Conservation (phyloP, 92 coral and sea anemone genomes). For the Phenganax subtilis region DNA sequence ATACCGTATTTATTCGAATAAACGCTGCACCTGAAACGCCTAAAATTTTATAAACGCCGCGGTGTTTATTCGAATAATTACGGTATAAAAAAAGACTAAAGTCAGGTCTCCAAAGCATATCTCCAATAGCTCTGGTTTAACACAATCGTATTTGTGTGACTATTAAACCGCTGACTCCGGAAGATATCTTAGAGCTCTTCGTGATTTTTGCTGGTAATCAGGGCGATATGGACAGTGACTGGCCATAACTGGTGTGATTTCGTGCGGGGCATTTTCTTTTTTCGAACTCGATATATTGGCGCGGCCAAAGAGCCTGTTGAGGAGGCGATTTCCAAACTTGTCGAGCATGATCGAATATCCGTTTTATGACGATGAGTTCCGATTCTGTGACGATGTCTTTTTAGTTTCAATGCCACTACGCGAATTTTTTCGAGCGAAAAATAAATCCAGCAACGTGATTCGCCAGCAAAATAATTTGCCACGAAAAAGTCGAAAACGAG, state of each 20-base stretch:
- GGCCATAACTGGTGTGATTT: conserved; percentile 60
- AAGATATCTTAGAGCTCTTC: conserved; percentile 55
- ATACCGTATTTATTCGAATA: too few species aligned
- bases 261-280: conserved; percentile 88
- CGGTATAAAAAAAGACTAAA: background rate
- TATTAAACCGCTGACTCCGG: conserved; percentile 81
- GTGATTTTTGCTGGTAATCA: conserved; percentile 38
- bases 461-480: too few species aligned
- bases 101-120: background rate
- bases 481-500: too few species aligned
- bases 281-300: conserved; percentile 44
- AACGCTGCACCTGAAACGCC: too few species aligned
- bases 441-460: too few species aligned
- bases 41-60: too few species aligned
- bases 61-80: too few species aligned
- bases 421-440: too few species aligned
- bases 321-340: conserved; percentile 29
- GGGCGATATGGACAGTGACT: conserved; percentile 32
- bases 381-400: background rate
- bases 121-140: background rate
- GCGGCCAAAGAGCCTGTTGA: conserved; percentile 50
- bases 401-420: background rate
- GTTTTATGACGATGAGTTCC: conserved; percentile 26
- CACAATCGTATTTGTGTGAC: background rate
- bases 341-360: conserved; percentile 9